Evolutionary conservation across 2,113 vertebrate species (phyloP).

Genomic region (Oreochromis tanganicae): DNA sequence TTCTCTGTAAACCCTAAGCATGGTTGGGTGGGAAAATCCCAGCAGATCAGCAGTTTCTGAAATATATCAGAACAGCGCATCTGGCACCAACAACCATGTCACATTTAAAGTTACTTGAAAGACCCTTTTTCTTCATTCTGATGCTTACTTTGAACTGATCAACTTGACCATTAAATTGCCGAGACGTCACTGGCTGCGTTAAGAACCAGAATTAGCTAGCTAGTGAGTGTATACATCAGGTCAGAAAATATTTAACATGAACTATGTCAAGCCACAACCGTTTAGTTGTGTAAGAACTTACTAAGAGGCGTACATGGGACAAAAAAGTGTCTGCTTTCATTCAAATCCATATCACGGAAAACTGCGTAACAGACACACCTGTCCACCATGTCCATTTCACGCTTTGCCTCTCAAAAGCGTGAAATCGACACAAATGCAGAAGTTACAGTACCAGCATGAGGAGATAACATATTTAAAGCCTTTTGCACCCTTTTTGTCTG

Average conservation of each 20-base stretch:
- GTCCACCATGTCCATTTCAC: not conserved
- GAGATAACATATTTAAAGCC: not conserved
- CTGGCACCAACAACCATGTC: not conserved
- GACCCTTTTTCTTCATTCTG: not conserved
- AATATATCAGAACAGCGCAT: not conserved
- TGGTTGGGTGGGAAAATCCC: not conserved
- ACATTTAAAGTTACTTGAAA: not conserved
- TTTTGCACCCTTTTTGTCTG: fast-evolving
- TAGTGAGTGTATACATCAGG: not conserved
- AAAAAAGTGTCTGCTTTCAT: not conserved
- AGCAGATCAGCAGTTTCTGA: not conserved
- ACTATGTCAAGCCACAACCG: not conserved
- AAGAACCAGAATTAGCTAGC: not conserved
- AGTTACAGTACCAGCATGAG: not conserved
- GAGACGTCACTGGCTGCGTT: not conserved
- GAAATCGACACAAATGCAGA: not conserved
- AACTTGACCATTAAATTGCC: not conserved
- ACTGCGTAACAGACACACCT: not conserved
- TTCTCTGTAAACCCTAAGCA: not conserved
- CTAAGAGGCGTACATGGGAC: not conserved
- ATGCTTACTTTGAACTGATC: not conserved
- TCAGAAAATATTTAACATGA: not conserved
- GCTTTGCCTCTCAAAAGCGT: not conserved
- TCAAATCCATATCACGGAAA: not conserved
- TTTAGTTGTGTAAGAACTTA: not conserved